These are phyloP conservation scores for Drosophila tanythrix DNA, from an alignment of 2,888 invertebrate species.

Conservation along the genomic window DNA sequence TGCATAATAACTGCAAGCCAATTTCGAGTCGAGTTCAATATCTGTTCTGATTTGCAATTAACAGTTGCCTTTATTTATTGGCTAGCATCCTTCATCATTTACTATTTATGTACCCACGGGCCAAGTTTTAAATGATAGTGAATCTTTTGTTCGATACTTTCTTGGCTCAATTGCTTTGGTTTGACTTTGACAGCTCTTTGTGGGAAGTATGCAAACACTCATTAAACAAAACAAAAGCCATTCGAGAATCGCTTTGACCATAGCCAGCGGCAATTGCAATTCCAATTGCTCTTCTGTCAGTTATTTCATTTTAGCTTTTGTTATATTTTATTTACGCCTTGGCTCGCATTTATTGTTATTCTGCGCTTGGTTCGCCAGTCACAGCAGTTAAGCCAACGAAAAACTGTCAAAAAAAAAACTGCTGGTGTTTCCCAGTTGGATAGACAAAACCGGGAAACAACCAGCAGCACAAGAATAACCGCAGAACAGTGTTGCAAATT, in stretches of 20 bases:
- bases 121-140: constrained; percentile 23
- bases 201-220: constrained; percentile 31
- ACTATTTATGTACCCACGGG: constrained; percentile 4
- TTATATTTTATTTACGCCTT: constrained; percentile 6
- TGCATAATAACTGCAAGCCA: not conserved
- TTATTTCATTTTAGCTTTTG: constrained; percentile 1
- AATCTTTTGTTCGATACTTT: constrained; percentile 18
- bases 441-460: constrained; percentile 8
- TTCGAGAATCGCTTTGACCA: constrained; percentile 25
- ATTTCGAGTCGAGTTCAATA: not conserved
- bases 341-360: constrained; percentile 26
- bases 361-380: not conserved
- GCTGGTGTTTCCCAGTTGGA: constrained; percentile 26
- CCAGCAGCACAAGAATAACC: constrained; percentile 15
- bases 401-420: constrained; percentile 38
- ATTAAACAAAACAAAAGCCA: constrained; percentile 46
- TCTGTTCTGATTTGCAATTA: not conserved
- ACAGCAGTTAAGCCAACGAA: constrained; percentile 9
- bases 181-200: constrained; percentile 47
- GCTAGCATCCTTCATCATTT: constrained; percentile 10
- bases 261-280: constrained; percentile 20
- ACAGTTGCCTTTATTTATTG: not conserved
- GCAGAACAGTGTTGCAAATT: constrained; percentile 37
- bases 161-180: constrained; percentile 13
- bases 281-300: not conserved